Base-by-base conservation (phyloP, 1,140 invertebrate genomes). In the Zaprionus davidi region DNA sequence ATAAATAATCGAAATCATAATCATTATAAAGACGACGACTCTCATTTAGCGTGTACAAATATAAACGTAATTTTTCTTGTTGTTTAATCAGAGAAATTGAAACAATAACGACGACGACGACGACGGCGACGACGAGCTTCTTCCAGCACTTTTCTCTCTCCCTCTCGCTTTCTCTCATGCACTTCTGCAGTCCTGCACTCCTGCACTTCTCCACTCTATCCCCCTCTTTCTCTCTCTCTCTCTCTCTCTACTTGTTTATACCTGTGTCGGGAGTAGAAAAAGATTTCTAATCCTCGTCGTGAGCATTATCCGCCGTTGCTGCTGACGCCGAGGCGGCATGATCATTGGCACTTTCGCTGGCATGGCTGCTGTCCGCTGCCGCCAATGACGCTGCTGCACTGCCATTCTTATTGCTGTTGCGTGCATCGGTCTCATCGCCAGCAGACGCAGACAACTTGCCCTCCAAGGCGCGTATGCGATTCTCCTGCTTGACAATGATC, bases 401-500 rank as follows among this genome's bases (percentile, higher is more conserved):
- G 63, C 78, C 78, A n/a, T 83, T 82, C 44, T 84, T 74, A 55
- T 84, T 71, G 71, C 70, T 71, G 41, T 78, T 90, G 51, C 85
- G 85, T 13, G 85, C 92, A 78, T 93, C 93, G 57, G 80, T 84
- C 51, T 82, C 83, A 44, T 92, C 83, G 12, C 81, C 82, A 55
- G 81, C 80, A 9, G 85, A 73, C 2, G 81, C 71, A 56, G 76
- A 75, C 41, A 81, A 78, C 67, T 92, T 91, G 20, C 94, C 94
- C 77, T 95, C 94, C 5, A 95, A 86, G 13, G 94, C 94, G 2
- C 94, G 92, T 70, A 95, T 94, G 49, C 98, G 95, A 78, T 97
- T 97, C 93, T 99, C 98, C 91, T 99, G 98, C 87, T 98, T 98
- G 4, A 99, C 96, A 76, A 99, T 97, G 86, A 98, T 97, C 3